phyloP scores from a whole-genome alignment of 2,888 invertebrate species.

The Yponomeuta plumbellus region DNA sequence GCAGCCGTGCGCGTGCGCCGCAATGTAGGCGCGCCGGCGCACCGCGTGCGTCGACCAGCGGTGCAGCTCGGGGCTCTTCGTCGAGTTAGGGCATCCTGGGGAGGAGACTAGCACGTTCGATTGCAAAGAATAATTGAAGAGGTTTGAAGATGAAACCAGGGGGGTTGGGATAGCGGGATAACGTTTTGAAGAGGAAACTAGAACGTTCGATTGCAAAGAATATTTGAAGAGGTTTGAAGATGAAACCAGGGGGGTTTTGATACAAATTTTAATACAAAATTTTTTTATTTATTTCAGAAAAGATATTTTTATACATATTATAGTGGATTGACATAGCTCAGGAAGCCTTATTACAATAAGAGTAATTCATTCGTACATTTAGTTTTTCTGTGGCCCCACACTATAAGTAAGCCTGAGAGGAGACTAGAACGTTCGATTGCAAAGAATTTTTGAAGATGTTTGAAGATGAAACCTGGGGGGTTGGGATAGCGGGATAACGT shows the following conservation, averaged over 20 bases:
- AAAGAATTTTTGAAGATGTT: not conserved
- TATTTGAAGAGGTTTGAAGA: not conserved
- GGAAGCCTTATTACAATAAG: too few species aligned
- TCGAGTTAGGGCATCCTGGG: conserved; percentile 27
- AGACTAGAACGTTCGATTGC: too few species aligned
- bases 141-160: not conserved
- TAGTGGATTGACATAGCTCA: too few species aligned
- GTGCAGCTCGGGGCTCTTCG: conserved; percentile 31
- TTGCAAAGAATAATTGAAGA: not conserved
- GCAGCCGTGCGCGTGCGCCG: conserved; percentile 86
- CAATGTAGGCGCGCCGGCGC: conserved; percentile 84
- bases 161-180: too few species aligned
- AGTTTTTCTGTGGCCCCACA: too few species aligned
- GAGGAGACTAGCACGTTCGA: too few species aligned
- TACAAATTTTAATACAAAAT: too few species aligned
- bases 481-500: conserved; percentile 21
- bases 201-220: not conserved
- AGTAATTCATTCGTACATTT: too few species aligned
- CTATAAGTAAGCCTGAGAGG: too few species aligned
- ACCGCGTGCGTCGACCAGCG: conserved; percentile 85
- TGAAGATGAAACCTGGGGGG: not conserved
- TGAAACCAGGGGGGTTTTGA: not conserved
- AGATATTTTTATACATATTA: too few species aligned
- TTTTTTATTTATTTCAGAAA: too few species aligned
- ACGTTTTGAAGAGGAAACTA: conserved; percentile 27